These are phyloP conservation scores for Zapornia atra DNA, from an alignment of 2,113 vertebrate species.

Conservation along the genomic window DNA sequence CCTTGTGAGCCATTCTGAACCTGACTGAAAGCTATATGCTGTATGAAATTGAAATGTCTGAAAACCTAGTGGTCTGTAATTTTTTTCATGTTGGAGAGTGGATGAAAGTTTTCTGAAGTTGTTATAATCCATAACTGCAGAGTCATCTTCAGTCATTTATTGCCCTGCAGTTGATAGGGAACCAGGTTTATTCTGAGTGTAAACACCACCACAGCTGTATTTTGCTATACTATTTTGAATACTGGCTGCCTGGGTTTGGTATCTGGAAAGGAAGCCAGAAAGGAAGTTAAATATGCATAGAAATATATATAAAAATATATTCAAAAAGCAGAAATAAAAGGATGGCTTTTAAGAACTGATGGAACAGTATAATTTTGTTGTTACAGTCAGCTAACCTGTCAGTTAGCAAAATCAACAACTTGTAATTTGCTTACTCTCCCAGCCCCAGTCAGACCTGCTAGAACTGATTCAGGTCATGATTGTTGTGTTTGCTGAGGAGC, in stretches of 20 bases:
- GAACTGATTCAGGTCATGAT: slow-evolving; percentile 98
- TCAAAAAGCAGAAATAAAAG: not conserved
- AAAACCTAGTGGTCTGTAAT: not conserved
- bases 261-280: not conserved
- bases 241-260: not conserved
- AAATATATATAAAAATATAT: fast-evolving
- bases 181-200: not conserved
- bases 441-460: slow-evolving; percentile 95
- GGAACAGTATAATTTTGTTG: not conserved
- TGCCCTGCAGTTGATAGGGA: not conserved
- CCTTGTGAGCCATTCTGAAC: not conserved
- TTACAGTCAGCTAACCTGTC: not conserved
- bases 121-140: not conserved
- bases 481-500: slow-evolving; percentile 96
- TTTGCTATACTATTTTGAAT: not conserved
- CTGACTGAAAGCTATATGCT: not conserved
- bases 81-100: not conserved
- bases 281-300: not conserved
- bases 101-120: not conserved
- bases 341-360: not conserved
- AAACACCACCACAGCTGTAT: not conserved
- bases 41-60: not conserved
- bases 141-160: not conserved
- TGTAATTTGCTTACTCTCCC: slow-evolving; percentile 17
- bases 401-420: not conserved